phyloP scores from a whole-genome alignment of 2,113 vertebrate species.

The Limnothrissa miodon region DNA sequence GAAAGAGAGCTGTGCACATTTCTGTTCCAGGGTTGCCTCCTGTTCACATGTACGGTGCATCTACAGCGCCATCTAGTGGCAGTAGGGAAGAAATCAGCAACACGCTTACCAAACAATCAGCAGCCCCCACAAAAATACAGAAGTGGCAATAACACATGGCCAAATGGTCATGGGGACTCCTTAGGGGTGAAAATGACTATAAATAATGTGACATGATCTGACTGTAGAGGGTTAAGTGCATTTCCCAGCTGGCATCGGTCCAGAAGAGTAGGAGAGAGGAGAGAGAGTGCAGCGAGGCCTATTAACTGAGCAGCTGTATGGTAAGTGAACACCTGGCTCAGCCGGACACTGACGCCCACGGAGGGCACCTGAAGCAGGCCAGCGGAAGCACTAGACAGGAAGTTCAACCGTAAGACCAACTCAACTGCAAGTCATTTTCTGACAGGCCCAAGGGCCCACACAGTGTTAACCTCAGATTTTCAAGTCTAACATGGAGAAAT shows the following conservation, averaged over 20 bases:
- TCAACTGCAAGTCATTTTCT: neutral
- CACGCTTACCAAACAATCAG: neutral
- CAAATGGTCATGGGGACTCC: neutral
- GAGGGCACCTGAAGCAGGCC: neutral
- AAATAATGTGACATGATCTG: neutral
- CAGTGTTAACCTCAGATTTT: neutral
- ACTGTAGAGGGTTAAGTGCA: neutral
- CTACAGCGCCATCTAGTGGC: constrained; percentile 79
- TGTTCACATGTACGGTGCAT: constrained; percentile 44
- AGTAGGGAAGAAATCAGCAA: neutral
- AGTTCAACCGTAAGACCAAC: neutral
- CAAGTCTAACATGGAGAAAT: neutral
- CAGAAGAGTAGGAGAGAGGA: neutral
- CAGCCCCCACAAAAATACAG: constrained; percentile 18
- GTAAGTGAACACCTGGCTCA: neutral
- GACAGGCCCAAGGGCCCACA: neutral
- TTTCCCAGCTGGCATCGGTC: neutral
- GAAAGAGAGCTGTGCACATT: neutral
- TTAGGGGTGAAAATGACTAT: neutral
- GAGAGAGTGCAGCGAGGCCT: neutral
- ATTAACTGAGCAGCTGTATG: neutral
- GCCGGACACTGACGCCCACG: neutral
- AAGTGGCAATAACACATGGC: neutral
- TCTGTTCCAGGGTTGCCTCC: neutral
- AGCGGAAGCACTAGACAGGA: neutral